These are phyloP conservation scores for Quadroppia sp. DNA, from an alignment of 2,888 invertebrate genomes.

Conservation along the genomic window DNA sequence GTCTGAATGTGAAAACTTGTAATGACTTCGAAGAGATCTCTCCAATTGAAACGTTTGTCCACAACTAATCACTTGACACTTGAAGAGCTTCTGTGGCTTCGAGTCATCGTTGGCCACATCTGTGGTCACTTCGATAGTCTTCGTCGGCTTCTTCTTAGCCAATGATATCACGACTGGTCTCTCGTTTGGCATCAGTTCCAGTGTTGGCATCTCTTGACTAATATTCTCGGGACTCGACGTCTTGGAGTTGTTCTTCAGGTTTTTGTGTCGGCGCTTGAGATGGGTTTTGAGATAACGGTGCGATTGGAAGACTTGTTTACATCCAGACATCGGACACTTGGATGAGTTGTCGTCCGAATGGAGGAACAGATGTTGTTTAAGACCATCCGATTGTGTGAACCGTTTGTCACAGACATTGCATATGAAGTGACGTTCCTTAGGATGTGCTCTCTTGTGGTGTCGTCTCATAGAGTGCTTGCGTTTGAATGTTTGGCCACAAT, in stretches of 20 bases:
- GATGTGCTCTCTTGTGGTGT: not conserved
- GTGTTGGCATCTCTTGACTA: no score
- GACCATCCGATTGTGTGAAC: not conserved
- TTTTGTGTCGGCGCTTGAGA: not conserved
- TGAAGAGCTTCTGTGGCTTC: not conserved
- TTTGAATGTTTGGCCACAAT: conserved; percentile 2
- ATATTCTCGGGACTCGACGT: not conserved
- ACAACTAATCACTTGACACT: not conserved
- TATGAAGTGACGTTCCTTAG: not conserved
- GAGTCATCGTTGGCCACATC: not conserved
- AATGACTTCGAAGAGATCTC: conserved; percentile 5
- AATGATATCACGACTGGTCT: no score
- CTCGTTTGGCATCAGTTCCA: no score
- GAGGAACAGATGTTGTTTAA: not conserved
- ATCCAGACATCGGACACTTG: not conserved
- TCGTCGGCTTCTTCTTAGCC: not conserved
- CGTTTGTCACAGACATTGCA: not conserved
- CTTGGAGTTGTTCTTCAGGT: not conserved
- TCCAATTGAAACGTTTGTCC: not conserved
- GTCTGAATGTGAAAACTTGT: not conserved
- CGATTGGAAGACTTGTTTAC: not conserved
- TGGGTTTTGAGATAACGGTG: not conserved
- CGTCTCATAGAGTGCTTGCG: not conserved
- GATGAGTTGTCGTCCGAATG: not conserved
- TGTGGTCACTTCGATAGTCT: not conserved